These are phyloP conservation scores for Neopipo cinnamomea DNA, from an alignment of 2,113 vertebrate species.

Conservation along the genomic window DNA sequence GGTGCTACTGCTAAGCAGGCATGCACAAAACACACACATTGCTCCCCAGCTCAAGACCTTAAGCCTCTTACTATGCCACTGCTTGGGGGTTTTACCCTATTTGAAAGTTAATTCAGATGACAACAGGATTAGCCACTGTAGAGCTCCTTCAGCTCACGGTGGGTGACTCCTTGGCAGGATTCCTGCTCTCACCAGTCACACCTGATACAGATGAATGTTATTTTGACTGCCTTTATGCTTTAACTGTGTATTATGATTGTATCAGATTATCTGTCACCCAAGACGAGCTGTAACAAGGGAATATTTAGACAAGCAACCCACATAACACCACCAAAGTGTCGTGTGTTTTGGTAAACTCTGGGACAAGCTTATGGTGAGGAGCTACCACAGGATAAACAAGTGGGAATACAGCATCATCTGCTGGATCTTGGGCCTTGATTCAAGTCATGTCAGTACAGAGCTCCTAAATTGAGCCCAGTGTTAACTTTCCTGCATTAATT, in stretches of 20 bases:
- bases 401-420: background rate
- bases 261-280: background rate
- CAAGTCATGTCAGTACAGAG: background rate
- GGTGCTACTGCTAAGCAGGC: background rate
- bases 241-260: background rate
- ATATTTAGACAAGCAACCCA: background rate
- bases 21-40: background rate
- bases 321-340: background rate
- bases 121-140: constrained; percentile 69
- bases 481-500: background rate
- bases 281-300: background rate
- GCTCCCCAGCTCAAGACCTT: background rate
- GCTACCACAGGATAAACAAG: background rate
- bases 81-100: background rate
- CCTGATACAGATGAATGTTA: background rate
- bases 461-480: background rate
- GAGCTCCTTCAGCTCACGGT: constrained; percentile 49
- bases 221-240: constrained; percentile 13
- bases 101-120: constrained; percentile 69
- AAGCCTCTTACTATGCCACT: constrained; percentile 33
- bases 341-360: background rate
- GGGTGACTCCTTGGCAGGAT: constrained; percentile 40
- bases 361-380: background rate
- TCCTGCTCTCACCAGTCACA: constrained; percentile 46
- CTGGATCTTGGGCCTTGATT: background rate